A percentile compares a stretch with the other conserved stretches of the same genome.
Evolutionary conservation across 2,888 invertebrate genomes (phyloP).

Genomic region (Thera obeliscata): DNA sequence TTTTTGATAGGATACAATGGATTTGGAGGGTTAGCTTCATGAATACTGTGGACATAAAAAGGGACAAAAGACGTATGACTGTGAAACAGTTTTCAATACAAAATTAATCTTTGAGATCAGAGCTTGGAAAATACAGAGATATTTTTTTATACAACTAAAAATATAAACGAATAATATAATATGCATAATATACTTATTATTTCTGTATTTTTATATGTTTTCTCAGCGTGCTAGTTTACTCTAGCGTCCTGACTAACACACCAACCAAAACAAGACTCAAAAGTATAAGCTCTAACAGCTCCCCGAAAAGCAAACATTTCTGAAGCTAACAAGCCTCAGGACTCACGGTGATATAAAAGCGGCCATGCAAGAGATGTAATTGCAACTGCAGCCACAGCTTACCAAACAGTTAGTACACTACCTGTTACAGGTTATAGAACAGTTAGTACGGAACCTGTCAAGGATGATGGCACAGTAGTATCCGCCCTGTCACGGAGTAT

Average conservation of each 20-base stretch:
- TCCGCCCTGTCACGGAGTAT: conserved; percentile 6
- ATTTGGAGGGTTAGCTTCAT: background rate
- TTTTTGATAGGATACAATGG: conserved; percentile 33
- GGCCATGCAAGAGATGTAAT: conserved; percentile 42
- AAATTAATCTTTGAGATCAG: no score
- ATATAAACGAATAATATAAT: no score
- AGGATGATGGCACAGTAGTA: conserved; percentile 6
- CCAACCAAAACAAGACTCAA: background rate
- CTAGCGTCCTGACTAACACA: background rate
- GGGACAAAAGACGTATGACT: background rate
- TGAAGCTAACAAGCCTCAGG: conserved; percentile 29
- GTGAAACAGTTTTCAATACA: no score
- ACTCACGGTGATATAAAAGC: conserved; percentile 37
- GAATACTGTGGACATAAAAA: background rate
- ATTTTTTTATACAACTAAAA: no score
- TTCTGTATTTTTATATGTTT: no score
- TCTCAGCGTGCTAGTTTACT: no score
- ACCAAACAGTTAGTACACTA: conserved; percentile 12
- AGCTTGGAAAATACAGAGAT: no score
- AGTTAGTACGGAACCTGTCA: conserved; percentile 11
- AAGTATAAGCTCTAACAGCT: conserved; percentile 11
- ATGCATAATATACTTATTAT: no score
- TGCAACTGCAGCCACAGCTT: conserved; percentile 30
- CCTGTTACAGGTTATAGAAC: background rate
- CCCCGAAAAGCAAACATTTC: conserved; percentile 23